Evolutionary conservation across 1,140 invertebrate genomes (phyloP).

Genomic region (Aphelenchoides fujianensis): DNA sequence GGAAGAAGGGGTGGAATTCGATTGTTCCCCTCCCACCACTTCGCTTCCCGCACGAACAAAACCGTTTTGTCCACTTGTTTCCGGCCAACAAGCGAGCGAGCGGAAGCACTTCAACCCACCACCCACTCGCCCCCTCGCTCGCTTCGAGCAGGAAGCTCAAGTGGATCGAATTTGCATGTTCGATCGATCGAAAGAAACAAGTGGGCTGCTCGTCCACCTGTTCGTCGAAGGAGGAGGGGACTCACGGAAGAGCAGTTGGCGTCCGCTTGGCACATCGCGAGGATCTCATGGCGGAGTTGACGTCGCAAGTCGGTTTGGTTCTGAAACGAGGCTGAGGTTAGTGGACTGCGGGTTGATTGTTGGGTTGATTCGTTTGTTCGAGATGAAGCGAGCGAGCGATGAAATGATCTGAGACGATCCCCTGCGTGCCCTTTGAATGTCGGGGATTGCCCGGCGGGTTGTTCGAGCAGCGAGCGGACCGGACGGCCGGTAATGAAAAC

Average conservation of each 20-base stretch:
- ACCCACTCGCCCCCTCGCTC: neutral
- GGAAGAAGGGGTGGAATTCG: neutral
- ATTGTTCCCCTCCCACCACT: too few relatives aligned
- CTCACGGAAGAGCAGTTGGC: conserved; percentile 45
- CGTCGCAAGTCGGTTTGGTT: conserved; percentile 38
- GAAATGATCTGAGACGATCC: too few relatives aligned
- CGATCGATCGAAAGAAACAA: neutral
- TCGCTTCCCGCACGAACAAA: too few relatives aligned
- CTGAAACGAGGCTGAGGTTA: conserved; percentile 4
- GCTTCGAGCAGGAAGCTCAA: neutral
- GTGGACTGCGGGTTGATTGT: neutral
- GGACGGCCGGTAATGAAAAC: neutral
- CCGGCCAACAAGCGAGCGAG: neutral
- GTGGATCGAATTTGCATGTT: neutral
- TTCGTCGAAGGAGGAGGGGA: conserved; percentile 29
- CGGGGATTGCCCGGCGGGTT: too few relatives aligned
- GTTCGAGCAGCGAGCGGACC: too few relatives aligned
- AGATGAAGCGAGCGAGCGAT: too few relatives aligned
- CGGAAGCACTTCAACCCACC: conserved; percentile 14
- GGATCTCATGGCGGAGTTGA: conserved; percentile 39
- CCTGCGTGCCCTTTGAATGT: conserved; percentile 3
- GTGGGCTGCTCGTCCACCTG: neutral
- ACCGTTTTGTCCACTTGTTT: neutral
- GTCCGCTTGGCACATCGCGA: conserved; percentile 44
- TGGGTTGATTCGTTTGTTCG: conserved; percentile 6